phyloP scores from a whole-genome alignment of 2,797 vertebrate genomes.

The Adrianichthys oophorus region DNA sequence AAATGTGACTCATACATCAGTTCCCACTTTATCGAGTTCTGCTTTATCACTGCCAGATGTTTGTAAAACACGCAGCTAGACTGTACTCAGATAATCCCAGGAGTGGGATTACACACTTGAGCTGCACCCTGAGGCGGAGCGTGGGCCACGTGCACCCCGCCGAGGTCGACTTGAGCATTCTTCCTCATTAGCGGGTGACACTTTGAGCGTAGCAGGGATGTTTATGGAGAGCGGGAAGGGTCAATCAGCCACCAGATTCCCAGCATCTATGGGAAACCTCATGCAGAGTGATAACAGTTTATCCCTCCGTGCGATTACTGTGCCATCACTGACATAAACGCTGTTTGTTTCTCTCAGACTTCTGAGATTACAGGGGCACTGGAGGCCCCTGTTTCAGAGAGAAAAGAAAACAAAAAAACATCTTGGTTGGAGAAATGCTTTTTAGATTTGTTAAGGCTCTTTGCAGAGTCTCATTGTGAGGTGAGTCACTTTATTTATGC shows the following conservation, averaged over 20 bases:
- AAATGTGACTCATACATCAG: conserved; percentile 49
- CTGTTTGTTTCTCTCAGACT: conserved; percentile 34
- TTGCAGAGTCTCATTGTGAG: conserved; percentile 4
- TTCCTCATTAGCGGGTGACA: conserved; percentile 65
- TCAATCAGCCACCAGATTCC: conserved; percentile 75
- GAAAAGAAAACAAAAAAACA: conserved; percentile 49
- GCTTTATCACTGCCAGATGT: conserved; percentile 79
- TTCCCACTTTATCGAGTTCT: conserved; percentile 63
- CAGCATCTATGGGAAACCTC: conserved; percentile 74
- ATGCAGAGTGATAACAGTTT: conserved; percentile 44
- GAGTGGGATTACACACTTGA: conserved; percentile 49
- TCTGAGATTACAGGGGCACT: conserved; percentile 29
- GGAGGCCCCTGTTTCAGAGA: conserved; percentile 34
- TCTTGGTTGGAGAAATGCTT: conserved; percentile 26
- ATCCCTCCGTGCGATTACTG: conserved; percentile 50
- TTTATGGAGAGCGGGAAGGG: conserved; percentile 63
- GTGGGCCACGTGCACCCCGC: conserved; percentile 53
- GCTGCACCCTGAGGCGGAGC: conserved; percentile 41
- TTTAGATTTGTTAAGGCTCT: conserved; percentile 17
- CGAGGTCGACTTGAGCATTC: conserved; percentile 40
- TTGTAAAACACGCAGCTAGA: conserved; percentile 65
- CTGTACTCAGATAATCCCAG: conserved; percentile 69
- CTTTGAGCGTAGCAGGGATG: conserved; percentile 62
- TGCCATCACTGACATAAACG: conserved; percentile 57
- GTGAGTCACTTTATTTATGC: conserved; percentile 20